Base-by-base conservation (phyloP, 1,140 invertebrate species). In the Zaprionus ornatus region DNA sequence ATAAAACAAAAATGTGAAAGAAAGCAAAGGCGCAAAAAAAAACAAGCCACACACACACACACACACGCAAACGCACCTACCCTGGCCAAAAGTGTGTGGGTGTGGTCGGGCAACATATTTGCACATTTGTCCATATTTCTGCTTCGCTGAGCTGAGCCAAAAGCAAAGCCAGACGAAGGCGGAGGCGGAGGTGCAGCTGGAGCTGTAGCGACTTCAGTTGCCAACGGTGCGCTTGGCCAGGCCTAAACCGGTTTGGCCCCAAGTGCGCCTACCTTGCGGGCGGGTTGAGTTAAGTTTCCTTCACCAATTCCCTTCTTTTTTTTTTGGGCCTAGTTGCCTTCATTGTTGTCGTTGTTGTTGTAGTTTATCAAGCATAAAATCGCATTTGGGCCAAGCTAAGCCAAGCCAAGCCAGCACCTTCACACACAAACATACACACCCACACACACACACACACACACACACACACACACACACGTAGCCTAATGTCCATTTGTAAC, bases 331-430 rank as follows among this genome's bases (percentile, higher is more conserved):
- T 64, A 79, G 77, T 79, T 77, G 67, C 62, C 35, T 54, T 32
- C 25, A 37, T 32, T 60, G 55, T 75, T 70, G 75, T 67, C 76
- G 64, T 80, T 88, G 73, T 88, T 87, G 73, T 64, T 79, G 84
- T 87, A 88, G 80, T 88, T 87, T 87, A 87, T 87, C 84, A 88
- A 87, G 83, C 83, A 87, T 87, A 88, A 87, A 87, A 87, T 87
- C 84, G 84, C 80, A 87, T 87, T 87, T 87, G 74, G 75, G 70
- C 56, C 37, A 68, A 74, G 70, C 56, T 29, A 68, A 74, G 70
- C 77, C 64, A 55, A 71, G 54, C 61, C 54, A 23, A 50, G 45
- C 19, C 45, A 32, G 21, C 64, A 68, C 55, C 55, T 60, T 13
- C 32, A 37, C 45, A 65, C 17, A 55, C 23, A 35, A 23, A 50